Percentiles rank a stretch among this genome's conserved stretches.
Evolutionary conservation across 2,113 vertebrate genomes (phyloP).

Genomic region (Neolamprologus tretocephalus): DNA sequence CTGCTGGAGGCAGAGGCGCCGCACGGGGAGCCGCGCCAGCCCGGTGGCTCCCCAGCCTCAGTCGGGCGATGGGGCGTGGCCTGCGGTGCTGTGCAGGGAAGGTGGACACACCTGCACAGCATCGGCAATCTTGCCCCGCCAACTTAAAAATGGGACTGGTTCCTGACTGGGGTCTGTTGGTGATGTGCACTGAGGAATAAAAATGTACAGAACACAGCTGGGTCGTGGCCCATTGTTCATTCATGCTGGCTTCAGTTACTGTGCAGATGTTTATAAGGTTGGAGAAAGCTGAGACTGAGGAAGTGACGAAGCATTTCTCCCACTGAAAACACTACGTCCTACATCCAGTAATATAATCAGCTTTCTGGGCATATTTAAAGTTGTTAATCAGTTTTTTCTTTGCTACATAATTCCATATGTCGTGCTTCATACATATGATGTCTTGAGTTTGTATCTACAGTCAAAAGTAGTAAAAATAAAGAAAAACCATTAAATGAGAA

Average conservation of each 20-base stretch:
- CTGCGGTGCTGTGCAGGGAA: neutral
- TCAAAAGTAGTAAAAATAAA: neutral
- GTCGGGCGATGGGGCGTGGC: neutral
- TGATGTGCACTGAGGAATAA: neutral
- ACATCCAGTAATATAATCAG: neutral
- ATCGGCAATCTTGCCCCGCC: neutral
- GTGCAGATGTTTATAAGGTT: neutral
- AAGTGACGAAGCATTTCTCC: neutral
- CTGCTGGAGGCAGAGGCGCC: neutral
- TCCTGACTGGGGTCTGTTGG: neutral
- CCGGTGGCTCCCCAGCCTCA: neutral
- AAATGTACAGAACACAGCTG: accelerated
- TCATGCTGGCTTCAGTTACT: neutral
- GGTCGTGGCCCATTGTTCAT: neutral
- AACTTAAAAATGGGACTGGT: neutral
- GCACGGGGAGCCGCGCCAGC: accelerated
- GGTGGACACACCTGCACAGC: neutral
- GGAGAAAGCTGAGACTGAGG: neutral
- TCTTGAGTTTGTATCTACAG: neutral
- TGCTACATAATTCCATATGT: neutral
- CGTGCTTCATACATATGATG: accelerated
- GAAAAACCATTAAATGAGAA: accelerated
- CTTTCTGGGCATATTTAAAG: neutral
- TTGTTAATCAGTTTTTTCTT: neutral
- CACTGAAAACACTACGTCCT: neutral